Evolutionary conservation across 1,140 invertebrate genomes (phyloP).

Genomic region (Pygmarrhopalites habei): DNA sequence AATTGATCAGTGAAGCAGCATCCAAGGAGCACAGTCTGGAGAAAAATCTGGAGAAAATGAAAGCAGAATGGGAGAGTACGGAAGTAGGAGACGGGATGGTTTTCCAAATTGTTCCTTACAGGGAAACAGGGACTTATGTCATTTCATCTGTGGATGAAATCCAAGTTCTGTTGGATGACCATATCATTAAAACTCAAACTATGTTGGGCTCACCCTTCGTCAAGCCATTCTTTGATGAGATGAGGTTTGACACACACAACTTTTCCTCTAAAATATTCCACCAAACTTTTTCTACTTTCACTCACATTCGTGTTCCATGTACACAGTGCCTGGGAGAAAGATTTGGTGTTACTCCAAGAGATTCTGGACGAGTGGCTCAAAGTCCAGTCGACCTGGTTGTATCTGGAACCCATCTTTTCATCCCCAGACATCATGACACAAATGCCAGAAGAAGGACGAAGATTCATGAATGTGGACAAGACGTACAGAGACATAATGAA

Average conservation of each 20-base stretch:
- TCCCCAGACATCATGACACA: slow-evolving; percentile 92
- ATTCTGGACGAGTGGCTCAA: slow-evolving; percentile 94
- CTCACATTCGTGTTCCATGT: too few species aligned
- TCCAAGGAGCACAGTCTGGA: slow-evolving; percentile 92
- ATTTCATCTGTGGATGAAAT: slow-evolving; percentile 89
- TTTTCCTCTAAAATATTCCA: slow-evolving; percentile 34
- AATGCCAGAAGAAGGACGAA: slow-evolving; percentile 85
- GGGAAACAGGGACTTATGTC: slow-evolving; percentile 87
- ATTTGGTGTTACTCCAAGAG: slow-evolving; percentile 70
- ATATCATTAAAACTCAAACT: slow-evolving; percentile 93
- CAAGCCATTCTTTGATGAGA: slow-evolving; percentile 73
- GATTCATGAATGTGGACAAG: slow-evolving; percentile 87
- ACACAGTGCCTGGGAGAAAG: slow-evolving; percentile 66
- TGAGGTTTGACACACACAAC: slow-evolving; percentile 19
- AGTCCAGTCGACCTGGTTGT: slow-evolving; percentile 94
- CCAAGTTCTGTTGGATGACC: slow-evolving; percentile 89
- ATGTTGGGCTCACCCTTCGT: slow-evolving; percentile 97
- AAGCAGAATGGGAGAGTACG: slow-evolving; percentile 90
- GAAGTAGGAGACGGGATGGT: slow-evolving; percentile 70
- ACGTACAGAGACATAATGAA: slow-evolving; percentile 95
- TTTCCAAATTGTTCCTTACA: slow-evolving; percentile 68
- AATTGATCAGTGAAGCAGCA: slow-evolving; percentile 85
- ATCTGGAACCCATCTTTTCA: slow-evolving; percentile 94
- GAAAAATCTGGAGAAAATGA: slow-evolving; percentile 83
- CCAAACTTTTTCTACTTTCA: background rate